phyloP scores from a whole-genome alignment of 2,797 vertebrate genomes.

The Limosa lapponica region DNA sequence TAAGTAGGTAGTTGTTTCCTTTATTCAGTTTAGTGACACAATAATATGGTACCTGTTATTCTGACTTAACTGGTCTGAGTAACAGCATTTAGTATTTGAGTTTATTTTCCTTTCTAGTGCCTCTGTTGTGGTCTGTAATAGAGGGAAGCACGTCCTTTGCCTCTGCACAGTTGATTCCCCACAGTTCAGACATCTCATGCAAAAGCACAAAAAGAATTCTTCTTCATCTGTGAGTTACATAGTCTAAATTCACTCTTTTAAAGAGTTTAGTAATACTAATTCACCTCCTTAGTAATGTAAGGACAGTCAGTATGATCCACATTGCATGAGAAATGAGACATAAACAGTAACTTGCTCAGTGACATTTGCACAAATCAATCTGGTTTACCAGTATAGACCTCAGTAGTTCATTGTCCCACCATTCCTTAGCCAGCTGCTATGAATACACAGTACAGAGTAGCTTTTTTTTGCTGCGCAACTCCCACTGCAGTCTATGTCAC shows the following conservation, averaged over 20 bases:
- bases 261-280: neutral
- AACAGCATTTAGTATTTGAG: neutral
- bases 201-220: neutral
- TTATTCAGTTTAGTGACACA: neutral
- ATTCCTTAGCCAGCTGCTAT: neutral
- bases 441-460: fast-evolving
- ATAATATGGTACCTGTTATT: neutral
- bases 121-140: neutral
- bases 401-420: neutral
- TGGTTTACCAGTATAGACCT: neutral
- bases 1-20: neutral
- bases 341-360: neutral
- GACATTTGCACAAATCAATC: neutral
- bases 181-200: neutral
- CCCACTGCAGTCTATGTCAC: fast-evolving
- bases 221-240: neutral
- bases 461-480: neutral
- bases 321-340: neutral
- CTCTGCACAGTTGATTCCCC: neutral
- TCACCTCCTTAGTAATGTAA: neutral
- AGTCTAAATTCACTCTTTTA: neutral
- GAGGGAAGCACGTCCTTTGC: neutral
- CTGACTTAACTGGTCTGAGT: neutral
- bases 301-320: neutral
- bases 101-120: neutral